Conservation (phyloP, 2,888 invertebrate genomes). For the Calliphora vomitoria region DNA sequence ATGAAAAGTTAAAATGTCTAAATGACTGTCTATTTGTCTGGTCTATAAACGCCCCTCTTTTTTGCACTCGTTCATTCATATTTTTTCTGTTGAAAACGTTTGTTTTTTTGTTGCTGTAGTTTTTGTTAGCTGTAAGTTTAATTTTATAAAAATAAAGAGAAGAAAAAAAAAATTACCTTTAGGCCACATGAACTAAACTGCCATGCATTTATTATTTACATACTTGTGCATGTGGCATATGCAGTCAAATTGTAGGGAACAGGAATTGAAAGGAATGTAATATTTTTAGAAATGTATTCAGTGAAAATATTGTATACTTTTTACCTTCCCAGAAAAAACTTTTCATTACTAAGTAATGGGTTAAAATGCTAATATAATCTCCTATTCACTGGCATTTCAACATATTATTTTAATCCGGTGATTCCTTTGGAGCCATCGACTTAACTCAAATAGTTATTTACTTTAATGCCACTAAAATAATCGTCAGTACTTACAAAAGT, state of each 20-base stretch:
- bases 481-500: too few relatives aligned
- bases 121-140: conserved; percentile 39
- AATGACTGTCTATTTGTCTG: conserved; percentile 71
- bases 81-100: conserved; percentile 28
- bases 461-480: too few relatives aligned
- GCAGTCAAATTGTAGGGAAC: conserved; percentile 17
- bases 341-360: too few relatives aligned
- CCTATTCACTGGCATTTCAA: too few relatives aligned
- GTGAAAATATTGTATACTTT: too few relatives aligned
- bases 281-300: too few relatives aligned
- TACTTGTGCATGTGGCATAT: conserved; percentile 45
- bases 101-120: conserved; percentile 4
- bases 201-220: conserved; percentile 65
- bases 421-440: too few relatives aligned
- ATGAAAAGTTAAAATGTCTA: conserved; percentile 72
- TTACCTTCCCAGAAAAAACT: too few relatives aligned
- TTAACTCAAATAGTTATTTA: too few relatives aligned
- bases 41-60: conserved; percentile 58
- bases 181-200: conserved; percentile 66
- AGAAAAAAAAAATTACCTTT: conserved; percentile 45
- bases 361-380: too few relatives aligned
- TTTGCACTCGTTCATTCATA: conserved; percentile 13
- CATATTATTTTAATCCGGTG: too few relatives aligned
- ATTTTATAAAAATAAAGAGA: conserved; percentile 50
- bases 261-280: neutral